Percentiles rank a stretch among this genome's conserved stretches.
These are phyloP conservation scores for Otolemur crassicaudatus DNA, from an alignment of 2,797 vertebrate genomes.

Conservation along the genomic window DNA sequence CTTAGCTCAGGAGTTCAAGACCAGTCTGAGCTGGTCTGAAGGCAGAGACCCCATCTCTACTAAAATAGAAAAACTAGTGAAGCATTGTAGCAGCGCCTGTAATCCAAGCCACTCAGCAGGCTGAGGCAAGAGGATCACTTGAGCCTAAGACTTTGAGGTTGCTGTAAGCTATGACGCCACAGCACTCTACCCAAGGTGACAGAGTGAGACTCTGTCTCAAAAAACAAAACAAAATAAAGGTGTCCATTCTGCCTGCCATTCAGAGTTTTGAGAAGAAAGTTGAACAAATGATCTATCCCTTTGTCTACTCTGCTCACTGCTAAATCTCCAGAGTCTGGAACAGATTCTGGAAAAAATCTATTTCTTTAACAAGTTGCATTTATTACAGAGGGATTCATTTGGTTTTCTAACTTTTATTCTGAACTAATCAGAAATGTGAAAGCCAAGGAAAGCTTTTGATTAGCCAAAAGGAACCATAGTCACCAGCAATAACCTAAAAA, in stretches of 20 bases:
- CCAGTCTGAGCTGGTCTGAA: no score
- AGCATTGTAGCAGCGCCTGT: no score
- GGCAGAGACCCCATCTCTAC: no score
- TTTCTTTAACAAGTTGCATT: not conserved
- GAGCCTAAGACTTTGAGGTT: no score
- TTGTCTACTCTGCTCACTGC: not conserved
- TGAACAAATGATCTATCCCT: not conserved
- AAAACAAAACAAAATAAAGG: no score
- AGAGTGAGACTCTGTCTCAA: no score
- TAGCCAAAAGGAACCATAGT: not conserved
- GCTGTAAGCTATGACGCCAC: no score
- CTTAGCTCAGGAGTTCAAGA: no score
- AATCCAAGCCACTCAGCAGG: no score
- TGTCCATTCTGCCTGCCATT: not conserved
- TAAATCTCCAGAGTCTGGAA: not conserved
- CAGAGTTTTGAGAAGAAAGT: not conserved
- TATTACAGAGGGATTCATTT: not conserved
- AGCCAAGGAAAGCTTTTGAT: not conserved
- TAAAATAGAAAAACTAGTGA: no score
- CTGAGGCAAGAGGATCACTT: no score
- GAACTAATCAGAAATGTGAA: not conserved
- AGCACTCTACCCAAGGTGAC: no score
- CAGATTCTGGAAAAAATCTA: not conserved
- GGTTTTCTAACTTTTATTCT: slow-evolving; percentile 21
- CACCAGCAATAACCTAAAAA: not conserved